Conservation (phyloP, 1,140 invertebrate species). For the Psix sp. region DNA sequence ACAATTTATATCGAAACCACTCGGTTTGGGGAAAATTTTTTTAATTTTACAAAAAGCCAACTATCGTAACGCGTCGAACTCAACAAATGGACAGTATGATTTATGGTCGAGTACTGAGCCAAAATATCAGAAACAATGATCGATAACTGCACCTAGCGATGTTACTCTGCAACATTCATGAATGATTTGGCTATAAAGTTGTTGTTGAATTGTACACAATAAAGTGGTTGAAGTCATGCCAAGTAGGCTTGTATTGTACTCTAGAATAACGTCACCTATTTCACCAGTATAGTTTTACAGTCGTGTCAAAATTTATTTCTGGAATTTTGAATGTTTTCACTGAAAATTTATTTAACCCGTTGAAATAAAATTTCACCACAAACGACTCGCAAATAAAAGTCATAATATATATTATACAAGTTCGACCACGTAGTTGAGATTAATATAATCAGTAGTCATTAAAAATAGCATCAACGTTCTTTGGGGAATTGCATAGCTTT, state of each 20-base stretch:
- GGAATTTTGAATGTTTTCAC: not conserved
- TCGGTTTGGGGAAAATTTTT: constrained; percentile 10
- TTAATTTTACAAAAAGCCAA: constrained; percentile 38
- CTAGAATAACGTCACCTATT: not conserved
- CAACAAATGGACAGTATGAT: constrained; percentile 22
- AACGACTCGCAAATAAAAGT: constrained; percentile 1
- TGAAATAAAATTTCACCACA: not conserved
- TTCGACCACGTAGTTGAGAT: constrained; percentile 4
- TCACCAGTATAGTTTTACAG: not conserved
- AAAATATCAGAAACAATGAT: constrained; percentile 36
- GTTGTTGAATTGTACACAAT: constrained; percentile 17
- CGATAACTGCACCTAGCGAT: constrained; percentile 13
- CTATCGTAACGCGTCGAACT: constrained; percentile 2
- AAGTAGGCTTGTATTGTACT: constrained; percentile 17
- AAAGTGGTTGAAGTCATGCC: constrained; percentile 18
- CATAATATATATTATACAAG: constrained; percentile 13
- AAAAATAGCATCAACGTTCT: constrained; percentile 24
- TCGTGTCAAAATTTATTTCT: not conserved
- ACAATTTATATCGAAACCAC: constrained; percentile 8
- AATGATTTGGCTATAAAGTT: constrained; percentile 23
- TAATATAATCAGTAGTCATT: constrained; percentile 35
- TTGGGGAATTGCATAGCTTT: constrained; percentile 16
- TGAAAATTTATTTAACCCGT: not conserved
- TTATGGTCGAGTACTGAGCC: constrained; percentile 12
- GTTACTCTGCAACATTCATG: constrained; percentile 23